Percentiles rank a stretch among this genome's conserved stretches.
Conservation (phyloP, 2,888 invertebrate species). For the Rhingia rostrata region DNA sequence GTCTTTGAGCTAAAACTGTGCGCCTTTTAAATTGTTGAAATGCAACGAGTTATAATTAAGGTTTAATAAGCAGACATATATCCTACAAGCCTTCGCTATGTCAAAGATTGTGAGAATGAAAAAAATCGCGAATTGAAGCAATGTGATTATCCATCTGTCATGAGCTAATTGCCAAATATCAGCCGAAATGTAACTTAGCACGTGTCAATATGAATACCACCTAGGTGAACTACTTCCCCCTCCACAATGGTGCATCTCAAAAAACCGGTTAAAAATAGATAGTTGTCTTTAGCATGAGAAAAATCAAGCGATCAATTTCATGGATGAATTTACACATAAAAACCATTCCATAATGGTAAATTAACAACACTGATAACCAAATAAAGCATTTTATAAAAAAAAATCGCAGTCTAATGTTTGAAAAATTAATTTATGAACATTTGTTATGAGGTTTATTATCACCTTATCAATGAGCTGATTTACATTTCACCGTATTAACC, state of each 20-base stretch:
- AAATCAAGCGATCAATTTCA: not conserved
- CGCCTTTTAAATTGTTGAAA: no score
- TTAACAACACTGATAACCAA: not conserved
- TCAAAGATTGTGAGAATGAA: no score
- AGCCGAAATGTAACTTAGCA: no score
- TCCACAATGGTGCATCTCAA: not conserved
- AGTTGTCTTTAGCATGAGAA: not conserved
- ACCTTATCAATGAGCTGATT: slow-evolving; percentile 46
- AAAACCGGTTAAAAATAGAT: not conserved
- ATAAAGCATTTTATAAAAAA: not conserved
- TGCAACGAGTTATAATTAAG: no score
- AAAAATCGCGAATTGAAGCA: no score
- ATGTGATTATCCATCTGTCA: no score
- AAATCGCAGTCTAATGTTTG: slow-evolving; percentile 14
- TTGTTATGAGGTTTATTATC: slow-evolving; percentile 19
- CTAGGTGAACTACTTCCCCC: no score
- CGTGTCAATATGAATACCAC: no score
- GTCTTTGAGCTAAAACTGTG: no score
- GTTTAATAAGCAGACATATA: no score
- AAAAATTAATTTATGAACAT: slow-evolving; percentile 28
- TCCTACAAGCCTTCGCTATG: no score
- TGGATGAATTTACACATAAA: not conserved
- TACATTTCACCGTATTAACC: slow-evolving; percentile 47
- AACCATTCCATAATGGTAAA: not conserved
- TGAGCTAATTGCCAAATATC: no score